These are phyloP conservation scores for Brenthis daphne DNA, from an alignment of 2,888 invertebrate genomes.

Conservation along the genomic window DNA sequence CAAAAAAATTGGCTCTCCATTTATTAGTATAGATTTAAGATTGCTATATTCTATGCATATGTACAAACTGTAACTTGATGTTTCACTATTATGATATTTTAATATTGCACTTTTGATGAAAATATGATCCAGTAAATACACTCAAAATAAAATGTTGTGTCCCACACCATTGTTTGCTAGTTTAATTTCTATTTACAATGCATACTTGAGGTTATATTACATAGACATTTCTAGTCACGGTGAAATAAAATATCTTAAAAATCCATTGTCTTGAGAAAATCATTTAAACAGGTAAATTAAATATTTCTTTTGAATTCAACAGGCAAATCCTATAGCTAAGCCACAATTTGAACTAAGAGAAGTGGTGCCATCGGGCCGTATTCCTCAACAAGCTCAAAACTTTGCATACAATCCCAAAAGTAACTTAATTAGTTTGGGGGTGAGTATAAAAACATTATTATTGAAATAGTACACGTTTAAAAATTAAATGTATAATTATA, in stretches of 20 bases:
- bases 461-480: no score
- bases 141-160: no score
- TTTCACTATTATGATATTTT: no score
- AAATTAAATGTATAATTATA: no score
- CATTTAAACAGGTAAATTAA: background rate
- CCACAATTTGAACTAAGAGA: constrained; percentile 29
- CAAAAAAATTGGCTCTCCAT: no score
- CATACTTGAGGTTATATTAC: no score
- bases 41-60: background rate
- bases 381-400: constrained; percentile 4
- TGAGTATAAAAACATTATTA: constrained; percentile 17
- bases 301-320: background rate
- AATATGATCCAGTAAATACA: no score
- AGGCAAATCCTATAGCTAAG: constrained; percentile 18
- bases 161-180: no score
- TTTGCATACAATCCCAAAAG: constrained; percentile 28
- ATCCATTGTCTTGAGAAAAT: background rate
- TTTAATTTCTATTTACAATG: no score
- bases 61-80: no score
- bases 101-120: background rate
- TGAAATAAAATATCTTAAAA: no score
- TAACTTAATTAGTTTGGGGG: constrained; percentile 32
- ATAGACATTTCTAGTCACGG: no score
- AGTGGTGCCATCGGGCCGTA: background rate
- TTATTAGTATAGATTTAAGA: background rate